These are phyloP conservation scores for Momotus momota DNA, from an alignment of 2,797 vertebrate species.

Conservation along the genomic window DNA sequence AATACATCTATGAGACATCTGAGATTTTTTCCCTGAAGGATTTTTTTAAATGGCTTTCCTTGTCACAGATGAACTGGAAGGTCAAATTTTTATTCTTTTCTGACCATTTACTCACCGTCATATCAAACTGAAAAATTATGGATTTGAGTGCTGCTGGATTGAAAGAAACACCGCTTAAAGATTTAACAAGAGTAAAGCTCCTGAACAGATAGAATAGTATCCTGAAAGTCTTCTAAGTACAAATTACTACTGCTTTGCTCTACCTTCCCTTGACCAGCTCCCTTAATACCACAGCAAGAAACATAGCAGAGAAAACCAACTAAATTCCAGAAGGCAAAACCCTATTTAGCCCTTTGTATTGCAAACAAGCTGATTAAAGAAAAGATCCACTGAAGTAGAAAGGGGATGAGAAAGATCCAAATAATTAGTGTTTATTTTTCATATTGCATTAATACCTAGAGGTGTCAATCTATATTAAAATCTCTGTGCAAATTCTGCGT, in stretches of 20 bases:
- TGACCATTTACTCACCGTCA: background rate
- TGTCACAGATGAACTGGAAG: background rate
- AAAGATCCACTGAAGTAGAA: background rate
- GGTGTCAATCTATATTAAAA: background rate
- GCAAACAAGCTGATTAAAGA: background rate
- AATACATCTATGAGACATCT: background rate
- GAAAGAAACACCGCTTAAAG: background rate
- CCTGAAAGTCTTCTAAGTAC: background rate
- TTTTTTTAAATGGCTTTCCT: background rate
- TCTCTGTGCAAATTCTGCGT: background rate
- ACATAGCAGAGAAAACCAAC: background rate
- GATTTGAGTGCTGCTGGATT: background rate
- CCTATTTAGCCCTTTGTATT: background rate
- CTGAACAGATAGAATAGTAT: background rate
- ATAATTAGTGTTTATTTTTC: constrained; percentile 11
- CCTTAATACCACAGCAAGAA: background rate
- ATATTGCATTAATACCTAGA: background rate
- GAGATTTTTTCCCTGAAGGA: background rate
- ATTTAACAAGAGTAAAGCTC: background rate
- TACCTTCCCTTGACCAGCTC: background rate
- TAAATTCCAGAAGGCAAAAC: background rate
- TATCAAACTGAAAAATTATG: background rate
- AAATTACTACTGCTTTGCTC: background rate
- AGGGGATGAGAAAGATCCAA: background rate
- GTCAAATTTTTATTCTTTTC: background rate